Base-by-base conservation (phyloP, 2,888 invertebrate species). In the Dynastes maya region DNA sequence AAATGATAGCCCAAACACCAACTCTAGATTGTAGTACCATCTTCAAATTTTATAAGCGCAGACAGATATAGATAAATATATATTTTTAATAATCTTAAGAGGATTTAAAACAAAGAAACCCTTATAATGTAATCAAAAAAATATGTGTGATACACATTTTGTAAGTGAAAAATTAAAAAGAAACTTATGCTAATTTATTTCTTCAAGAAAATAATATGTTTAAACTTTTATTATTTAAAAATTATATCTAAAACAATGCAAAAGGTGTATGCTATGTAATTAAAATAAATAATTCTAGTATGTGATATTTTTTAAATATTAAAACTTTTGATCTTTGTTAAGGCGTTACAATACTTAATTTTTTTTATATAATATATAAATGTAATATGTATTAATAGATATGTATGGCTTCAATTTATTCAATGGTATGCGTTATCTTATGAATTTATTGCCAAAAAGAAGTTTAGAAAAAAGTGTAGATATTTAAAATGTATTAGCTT, bases 221-320 rank as follows among this genome's bases (percentile, higher is more conserved):
- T 11, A 45, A 45, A 45, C 9, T 37, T 45, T 45, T 45, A 45
- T 8, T 2, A 11, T 8, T 45, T 45, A 9, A 9, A 45, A 11
- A 45, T 8, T 1, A 45, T 45, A 11, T 1, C 40, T 9, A 2
- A 45, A 9, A 45, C 8, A 45, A 45, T 9, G 8, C 45, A 2
- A 45, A 45, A 11, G 11, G 45, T 45, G 8, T 45, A 45, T 45
- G 45, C 11, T 45, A 45, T 45, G 45, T 45, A 45, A 45, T 45
- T 45, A 45, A 8, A 45, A 45, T 45, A 45, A 45, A 63, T 63
- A 63, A 63, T 63, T 63, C 1, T 55, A 29, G 32, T 32, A 63
- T 72, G 72, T 72, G 72, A 72, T 72, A 72, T 68, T 68, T 68
- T 68, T 51, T 68, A 68, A 32, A 68, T 51, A 16, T 68, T 51